Conservation (phyloP, 2,888 invertebrate species). For the Nephrotoma guestfalica region DNA sequence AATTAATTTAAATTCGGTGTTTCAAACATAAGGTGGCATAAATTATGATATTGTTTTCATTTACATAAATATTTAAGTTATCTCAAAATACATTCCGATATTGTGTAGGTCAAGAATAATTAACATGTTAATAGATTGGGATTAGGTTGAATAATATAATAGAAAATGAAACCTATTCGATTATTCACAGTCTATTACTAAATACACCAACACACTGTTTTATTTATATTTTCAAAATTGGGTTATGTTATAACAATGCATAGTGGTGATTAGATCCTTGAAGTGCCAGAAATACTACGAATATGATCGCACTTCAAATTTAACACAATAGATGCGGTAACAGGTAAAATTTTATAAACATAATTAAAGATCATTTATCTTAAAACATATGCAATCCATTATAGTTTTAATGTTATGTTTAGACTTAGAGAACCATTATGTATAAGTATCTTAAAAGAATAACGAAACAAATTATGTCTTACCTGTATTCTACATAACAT, state of each 20-base stretch:
- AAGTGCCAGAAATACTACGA: not conserved
- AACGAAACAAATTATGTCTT: not conserved
- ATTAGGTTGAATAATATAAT: not conserved
- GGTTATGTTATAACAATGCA: not conserved
- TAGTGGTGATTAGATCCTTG: not conserved
- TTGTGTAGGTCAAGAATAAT: not conserved
- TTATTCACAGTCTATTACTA: not conserved
- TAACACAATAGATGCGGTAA: not conserved
- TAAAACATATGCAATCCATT: not conserved
- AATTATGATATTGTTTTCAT: too few relatives aligned
- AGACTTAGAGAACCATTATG: not conserved
- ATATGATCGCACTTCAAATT: not conserved
- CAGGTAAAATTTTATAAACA: not conserved
- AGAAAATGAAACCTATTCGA: not conserved
- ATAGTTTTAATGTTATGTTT: not conserved
- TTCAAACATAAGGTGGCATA: too few relatives aligned
- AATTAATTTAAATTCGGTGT: too few relatives aligned
- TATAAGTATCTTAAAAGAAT: not conserved
- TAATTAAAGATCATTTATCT: not conserved
- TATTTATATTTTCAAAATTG: not conserved
- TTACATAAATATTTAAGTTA: not conserved
- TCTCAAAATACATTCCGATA: not conserved
- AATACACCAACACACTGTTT: not conserved
- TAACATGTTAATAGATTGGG: not conserved
- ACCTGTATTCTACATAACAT: not conserved